Percentiles rank a stretch among this genome's conserved stretches.
These are phyloP conservation scores for Tiliacea citrago DNA, from an alignment of 2,888 invertebrate genomes.

Conservation along the genomic window DNA sequence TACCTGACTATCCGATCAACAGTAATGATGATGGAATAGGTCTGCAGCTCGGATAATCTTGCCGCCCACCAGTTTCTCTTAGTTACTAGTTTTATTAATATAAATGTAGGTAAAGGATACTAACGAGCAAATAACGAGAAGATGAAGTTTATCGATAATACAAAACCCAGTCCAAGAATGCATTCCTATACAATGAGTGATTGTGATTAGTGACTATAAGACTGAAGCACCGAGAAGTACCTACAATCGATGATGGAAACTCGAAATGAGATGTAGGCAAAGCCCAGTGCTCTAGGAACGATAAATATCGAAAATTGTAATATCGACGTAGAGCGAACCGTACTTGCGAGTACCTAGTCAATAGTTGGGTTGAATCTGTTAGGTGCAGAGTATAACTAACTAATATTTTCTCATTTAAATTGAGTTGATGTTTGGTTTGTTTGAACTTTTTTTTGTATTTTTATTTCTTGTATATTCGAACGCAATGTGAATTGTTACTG, in stretches of 20 bases:
- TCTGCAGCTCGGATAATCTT: constrained; percentile 58
- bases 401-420: too few relatives aligned
- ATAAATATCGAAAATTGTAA: not conserved
- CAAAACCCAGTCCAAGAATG: not conserved
- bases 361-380: too few relatives aligned
- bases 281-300: not conserved
- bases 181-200: not conserved
- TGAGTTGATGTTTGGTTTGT: too few relatives aligned
- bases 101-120: not conserved
- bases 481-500: too few relatives aligned
- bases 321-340: not conserved
- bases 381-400: not conserved
- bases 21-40: constrained; percentile 78
- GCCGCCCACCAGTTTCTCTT: constrained; percentile 47
- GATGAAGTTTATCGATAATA: not conserved
- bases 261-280: not conserved
- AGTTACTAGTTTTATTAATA: constrained; percentile 11
- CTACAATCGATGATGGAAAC: too few relatives aligned
- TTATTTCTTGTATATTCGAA: too few relatives aligned
- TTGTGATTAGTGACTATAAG: not conserved
- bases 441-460: too few relatives aligned
- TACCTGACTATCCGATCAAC: constrained; percentile 67
- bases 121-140: constrained; percentile 1
- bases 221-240: not conserved
- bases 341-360: not conserved